Conservation (phyloP, 2,888 invertebrate species). For the Eudemis profundana region DNA sequence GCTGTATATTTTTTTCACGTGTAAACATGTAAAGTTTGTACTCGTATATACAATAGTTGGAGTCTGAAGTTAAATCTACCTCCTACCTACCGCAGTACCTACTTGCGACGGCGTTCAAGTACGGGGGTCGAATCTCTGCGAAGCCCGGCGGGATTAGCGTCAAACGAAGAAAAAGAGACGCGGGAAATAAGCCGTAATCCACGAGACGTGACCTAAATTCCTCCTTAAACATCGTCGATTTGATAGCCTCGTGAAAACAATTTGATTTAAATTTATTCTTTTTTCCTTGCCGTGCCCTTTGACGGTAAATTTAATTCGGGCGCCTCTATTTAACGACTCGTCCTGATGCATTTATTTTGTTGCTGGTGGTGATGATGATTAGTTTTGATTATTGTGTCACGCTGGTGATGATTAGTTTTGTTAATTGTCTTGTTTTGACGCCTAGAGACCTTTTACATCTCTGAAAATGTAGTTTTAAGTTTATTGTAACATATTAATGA, state of each 20-base stretch:
- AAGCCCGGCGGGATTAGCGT: conserved; percentile 79
- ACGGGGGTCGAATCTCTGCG: conserved; percentile 72
- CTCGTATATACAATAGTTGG: conserved; percentile 29
- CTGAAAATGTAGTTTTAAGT: too few relatives aligned
- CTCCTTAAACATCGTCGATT: conserved; percentile 80
- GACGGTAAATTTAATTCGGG: conserved; percentile 59
- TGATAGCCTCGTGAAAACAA: conserved; percentile 80
- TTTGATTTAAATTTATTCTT: conserved; percentile 75
- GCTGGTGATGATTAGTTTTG: background rate
- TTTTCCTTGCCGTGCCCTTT: conserved; percentile 63
- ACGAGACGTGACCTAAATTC: conserved; percentile 82
- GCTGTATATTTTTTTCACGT: conserved; percentile 22
- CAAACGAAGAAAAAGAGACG: conserved; percentile 83
- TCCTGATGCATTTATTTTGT: conserved; percentile 28
- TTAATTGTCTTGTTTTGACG: too few relatives aligned
- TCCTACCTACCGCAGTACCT: too few relatives aligned
- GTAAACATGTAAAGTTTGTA: conserved; percentile 17
- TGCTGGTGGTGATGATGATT: conserved; percentile 12
- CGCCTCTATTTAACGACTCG: conserved; percentile 29
- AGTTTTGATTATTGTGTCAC: background rate
- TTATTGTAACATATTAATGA: too few relatives aligned
- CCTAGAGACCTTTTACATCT: too few relatives aligned
- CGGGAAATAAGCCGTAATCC: conserved; percentile 83
- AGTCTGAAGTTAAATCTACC: conserved; percentile 51
- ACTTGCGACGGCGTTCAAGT: conserved; percentile 55